Conservation (phyloP, 2,797 vertebrate species). For the Mormyrops attenuatus region DNA sequence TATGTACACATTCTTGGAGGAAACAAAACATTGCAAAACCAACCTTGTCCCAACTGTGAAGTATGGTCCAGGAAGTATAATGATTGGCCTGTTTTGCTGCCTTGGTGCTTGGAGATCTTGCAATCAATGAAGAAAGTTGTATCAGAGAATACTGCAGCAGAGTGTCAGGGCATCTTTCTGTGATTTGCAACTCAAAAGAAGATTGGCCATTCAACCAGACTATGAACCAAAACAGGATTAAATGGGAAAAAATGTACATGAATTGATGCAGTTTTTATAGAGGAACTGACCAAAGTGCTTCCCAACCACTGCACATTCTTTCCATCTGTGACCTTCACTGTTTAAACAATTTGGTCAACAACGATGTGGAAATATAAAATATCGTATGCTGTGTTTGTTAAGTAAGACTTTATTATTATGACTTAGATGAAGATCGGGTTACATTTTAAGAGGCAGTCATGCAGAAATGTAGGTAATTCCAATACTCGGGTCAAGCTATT, state of each 20-base stretch:
- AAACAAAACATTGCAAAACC: not conserved
- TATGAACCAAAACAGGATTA: not conserved
- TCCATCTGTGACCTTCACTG: not conserved
- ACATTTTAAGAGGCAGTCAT: not conserved
- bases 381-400: not conserved
- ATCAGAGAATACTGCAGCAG: not conserved
- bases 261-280: not conserved
- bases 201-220: not conserved
- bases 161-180: not conserved
- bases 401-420: not conserved
- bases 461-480: not conserved
- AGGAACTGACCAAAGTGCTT: not conserved
- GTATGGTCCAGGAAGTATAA: not conserved
- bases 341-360: not conserved
- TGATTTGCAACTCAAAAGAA: not conserved
- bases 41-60: not conserved
- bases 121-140: not conserved
- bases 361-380: constrained; percentile 1
- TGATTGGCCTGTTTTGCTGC: not conserved
- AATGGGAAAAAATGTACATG: not conserved
- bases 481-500: not conserved
- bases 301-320: not conserved
- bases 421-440: not conserved
- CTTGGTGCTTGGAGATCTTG: not conserved
- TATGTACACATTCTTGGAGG: not conserved